phyloP scores from a whole-genome alignment of 1,140 invertebrate species.

The Odontomachus brunneus region DNA sequence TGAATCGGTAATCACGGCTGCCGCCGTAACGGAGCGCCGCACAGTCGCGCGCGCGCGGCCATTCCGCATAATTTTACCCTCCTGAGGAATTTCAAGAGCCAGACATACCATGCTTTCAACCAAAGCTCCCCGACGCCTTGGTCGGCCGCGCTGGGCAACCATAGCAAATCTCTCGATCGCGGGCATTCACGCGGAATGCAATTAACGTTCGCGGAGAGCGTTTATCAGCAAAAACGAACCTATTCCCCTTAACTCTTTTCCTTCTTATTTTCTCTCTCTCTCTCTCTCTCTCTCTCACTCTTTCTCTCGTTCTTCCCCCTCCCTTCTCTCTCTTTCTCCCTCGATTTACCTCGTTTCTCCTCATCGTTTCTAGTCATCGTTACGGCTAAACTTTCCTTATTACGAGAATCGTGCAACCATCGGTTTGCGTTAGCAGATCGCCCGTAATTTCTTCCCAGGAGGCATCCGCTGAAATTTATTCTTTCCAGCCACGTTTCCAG shows the following conservation, averaged over 20 bases:
- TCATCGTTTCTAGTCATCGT: slow-evolving; percentile 44
- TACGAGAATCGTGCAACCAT: slow-evolving; percentile 66
- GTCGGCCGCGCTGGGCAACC: slow-evolving; percentile 55
- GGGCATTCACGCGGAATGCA: slow-evolving; percentile 79
- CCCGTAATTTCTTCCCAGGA: slow-evolving; percentile 42
- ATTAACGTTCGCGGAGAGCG: slow-evolving; percentile 78
- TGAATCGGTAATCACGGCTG: slow-evolving; percentile 50
- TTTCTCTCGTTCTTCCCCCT: not conserved
- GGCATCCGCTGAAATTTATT: slow-evolving; percentile 21
- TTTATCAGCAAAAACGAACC: slow-evolving; percentile 80
- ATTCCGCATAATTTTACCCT: slow-evolving; percentile 61
- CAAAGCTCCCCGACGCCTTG: slow-evolving; percentile 33
- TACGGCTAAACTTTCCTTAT: slow-evolving; percentile 82
- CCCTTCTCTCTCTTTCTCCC: not conserved
- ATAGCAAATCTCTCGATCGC: slow-evolving; percentile 78
- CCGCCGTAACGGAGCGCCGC: slow-evolving; percentile 46
- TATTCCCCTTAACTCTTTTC: slow-evolving; percentile 55
- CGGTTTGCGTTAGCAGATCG: slow-evolving; percentile 40
- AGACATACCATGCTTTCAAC: slow-evolving; percentile 37
- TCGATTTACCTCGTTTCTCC: slow-evolving; percentile 36
- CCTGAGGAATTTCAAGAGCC: slow-evolving; percentile 61
- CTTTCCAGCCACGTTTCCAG: slow-evolving; percentile 5
- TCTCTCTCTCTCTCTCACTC: slow-evolving; percentile 3
- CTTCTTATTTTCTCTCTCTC: slow-evolving; percentile 51
- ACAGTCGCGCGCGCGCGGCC: slow-evolving; percentile 43